phyloP scores from a whole-genome alignment of 2,888 invertebrate species.

The Macrosoma leucophasiata region DNA sequence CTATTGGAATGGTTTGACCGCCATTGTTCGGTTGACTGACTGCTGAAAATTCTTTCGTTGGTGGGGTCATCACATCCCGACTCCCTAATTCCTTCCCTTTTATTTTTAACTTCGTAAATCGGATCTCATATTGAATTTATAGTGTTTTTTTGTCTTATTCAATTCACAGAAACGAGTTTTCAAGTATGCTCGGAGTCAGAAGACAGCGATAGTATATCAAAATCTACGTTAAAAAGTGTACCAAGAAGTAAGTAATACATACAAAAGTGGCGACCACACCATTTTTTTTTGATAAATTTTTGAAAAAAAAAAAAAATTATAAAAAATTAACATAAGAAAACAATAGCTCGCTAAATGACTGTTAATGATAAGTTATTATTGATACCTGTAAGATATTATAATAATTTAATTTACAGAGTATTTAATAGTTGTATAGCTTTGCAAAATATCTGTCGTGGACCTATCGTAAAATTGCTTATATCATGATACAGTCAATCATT shows the following conservation, averaged over 20 bases:
- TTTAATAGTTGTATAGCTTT: too few relatives aligned
- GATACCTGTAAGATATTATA: conserved; percentile 2
- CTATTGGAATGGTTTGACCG: too few relatives aligned
- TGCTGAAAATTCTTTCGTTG: too few relatives aligned
- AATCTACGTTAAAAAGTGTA: conserved; percentile 64
- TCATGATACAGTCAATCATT: too few relatives aligned
- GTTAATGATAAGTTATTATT: conserved; percentile 3
- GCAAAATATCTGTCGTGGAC: too few relatives aligned
- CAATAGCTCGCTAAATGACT: not conserved
- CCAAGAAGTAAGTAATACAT: conserved; percentile 57
- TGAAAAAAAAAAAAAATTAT: not conserved
- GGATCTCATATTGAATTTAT: not conserved
- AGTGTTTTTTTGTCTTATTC: not conserved
- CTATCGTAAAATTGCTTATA: too few relatives aligned
- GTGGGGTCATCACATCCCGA: not conserved
- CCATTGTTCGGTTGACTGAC: too few relatives aligned
- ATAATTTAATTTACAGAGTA: conserved; percentile 8
- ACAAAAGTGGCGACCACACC: conserved; percentile 1
- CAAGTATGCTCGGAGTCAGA: conserved; percentile 71
- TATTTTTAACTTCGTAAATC: not conserved
- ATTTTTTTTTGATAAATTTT: not conserved
- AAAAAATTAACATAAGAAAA: not conserved
- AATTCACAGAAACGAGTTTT: conserved; percentile 71
- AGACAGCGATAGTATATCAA: conserved; percentile 71
- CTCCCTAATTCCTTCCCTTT: not conserved